Percentiles rank a stretch among this genome's conserved stretches.
Evolutionary conservation across 2,888 invertebrate genomes (phyloP).

Genomic region (Crocallis elinguaria): DNA sequence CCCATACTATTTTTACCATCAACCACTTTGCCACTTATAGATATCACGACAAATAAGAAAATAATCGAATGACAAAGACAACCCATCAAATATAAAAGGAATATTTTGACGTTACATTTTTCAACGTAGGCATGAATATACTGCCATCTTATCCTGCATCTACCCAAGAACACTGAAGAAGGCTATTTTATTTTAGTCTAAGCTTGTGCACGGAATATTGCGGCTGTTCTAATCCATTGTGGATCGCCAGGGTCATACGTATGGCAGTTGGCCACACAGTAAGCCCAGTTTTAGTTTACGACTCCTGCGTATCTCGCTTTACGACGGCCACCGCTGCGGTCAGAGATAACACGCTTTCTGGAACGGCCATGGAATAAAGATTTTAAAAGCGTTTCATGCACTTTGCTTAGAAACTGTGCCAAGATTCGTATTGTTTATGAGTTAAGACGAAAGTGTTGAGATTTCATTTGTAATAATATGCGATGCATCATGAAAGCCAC

Average conservation of each 20-base stretch:
- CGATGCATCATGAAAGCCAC: too few relatives aligned
- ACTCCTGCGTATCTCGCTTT: conserved; percentile 70
- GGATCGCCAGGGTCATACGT: conserved; percentile 59
- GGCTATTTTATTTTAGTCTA: conserved; percentile 28
- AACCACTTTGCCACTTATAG: too few relatives aligned
- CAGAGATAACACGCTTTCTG: conserved; percentile 15
- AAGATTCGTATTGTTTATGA: not conserved
- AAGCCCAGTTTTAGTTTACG: conserved; percentile 77
- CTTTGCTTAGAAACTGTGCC: not conserved
- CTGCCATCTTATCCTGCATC: not conserved
- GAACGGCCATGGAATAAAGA: conserved; percentile 27
- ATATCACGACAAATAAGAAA: too few relatives aligned
- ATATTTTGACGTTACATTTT: too few relatives aligned
- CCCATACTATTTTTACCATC: too few relatives aligned
- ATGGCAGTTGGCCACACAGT: conserved; percentile 69
- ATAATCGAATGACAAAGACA: too few relatives aligned
- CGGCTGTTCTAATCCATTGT: conserved; percentile 55
- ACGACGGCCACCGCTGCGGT: conserved; percentile 67
- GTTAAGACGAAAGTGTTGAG: not conserved
- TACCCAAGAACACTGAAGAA: not conserved
- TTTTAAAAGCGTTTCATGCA: not conserved
- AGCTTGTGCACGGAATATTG: conserved; percentile 47
- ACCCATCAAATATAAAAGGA: too few relatives aligned
- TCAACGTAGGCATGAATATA: not conserved
- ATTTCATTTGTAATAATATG: not conserved